phyloP scores from a whole-genome alignment of 2,888 invertebrate species.

The Caenorhabditis sp. region DNA sequence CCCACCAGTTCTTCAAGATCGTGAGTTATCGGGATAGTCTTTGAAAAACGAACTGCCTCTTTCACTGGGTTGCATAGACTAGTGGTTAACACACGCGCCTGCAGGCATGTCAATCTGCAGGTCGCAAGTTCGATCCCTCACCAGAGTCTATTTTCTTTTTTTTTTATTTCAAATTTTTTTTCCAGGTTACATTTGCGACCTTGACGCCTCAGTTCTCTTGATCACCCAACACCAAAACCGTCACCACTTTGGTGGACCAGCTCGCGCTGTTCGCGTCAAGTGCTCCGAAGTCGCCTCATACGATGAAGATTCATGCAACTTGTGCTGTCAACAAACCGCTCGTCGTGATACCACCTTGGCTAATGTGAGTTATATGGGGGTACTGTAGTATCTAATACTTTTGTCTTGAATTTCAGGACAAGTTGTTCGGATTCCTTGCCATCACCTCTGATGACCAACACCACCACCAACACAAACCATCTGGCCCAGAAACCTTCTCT shows the following conservation, averaged over 20 bases:
- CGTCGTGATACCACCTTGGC: slow-evolving; percentile 49
- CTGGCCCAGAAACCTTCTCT: slow-evolving; percentile 1
- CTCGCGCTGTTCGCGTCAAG: slow-evolving; percentile 55
- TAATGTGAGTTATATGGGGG: slow-evolving; percentile 46
- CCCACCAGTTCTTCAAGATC: slow-evolving; percentile 46
- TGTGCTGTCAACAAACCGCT: slow-evolving; percentile 61
- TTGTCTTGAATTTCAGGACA: not conserved
- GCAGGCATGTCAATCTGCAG: too few relatives aligned
- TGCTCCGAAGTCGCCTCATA: slow-evolving; percentile 58
- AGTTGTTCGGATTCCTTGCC: slow-evolving; percentile 49
- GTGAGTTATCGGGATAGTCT: too few relatives aligned
- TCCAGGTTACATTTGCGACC: slow-evolving; percentile 58
- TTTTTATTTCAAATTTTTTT: too few relatives aligned
- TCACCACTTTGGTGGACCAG: slow-evolving; percentile 30
- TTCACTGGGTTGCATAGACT: too few relatives aligned
- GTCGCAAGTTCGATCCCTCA: too few relatives aligned
- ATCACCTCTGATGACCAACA: slow-evolving; percentile 26
- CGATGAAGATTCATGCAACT: slow-evolving; percentile 58
- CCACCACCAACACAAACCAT: slow-evolving; percentile 20
- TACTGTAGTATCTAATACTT: not conserved
- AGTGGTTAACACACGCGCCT: too few relatives aligned
- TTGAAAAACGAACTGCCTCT: too few relatives aligned
- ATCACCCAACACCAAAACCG: slow-evolving; percentile 42
- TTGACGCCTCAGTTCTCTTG: slow-evolving; percentile 58
- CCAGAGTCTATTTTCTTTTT: too few relatives aligned